Evolutionary conservation across 2,888 invertebrate species (phyloP).

Genomic region (Dascillus cervinus): DNA sequence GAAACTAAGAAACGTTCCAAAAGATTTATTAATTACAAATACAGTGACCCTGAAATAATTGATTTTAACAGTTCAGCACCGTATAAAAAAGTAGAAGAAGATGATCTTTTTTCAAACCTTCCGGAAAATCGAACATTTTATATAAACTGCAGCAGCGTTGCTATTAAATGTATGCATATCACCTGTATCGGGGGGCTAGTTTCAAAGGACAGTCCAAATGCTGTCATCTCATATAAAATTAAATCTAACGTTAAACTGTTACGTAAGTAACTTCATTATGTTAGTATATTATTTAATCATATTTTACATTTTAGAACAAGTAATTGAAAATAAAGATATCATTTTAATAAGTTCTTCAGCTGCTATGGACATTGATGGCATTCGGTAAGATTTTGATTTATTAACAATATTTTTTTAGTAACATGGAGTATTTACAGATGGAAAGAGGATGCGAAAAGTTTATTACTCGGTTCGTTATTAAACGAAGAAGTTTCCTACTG

Average conservation of each 20-base stretch:
- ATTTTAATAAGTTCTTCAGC: slow-evolving; percentile 23
- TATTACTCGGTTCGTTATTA: neutral
- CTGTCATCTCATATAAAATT: slow-evolving; percentile 17
- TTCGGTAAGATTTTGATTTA: too few relatives aligned
- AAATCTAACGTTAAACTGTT: slow-evolving; percentile 17
- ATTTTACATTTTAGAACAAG: slow-evolving; percentile 22
- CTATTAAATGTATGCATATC: slow-evolving; percentile 18
- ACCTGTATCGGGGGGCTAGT: slow-evolving; percentile 19
- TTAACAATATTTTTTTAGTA: too few relatives aligned
- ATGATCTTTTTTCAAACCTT: slow-evolving; percentile 5
- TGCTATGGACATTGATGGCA: too few relatives aligned
- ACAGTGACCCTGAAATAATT: too few relatives aligned
- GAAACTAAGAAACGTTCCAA: slow-evolving; percentile 4
- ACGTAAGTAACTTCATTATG: too few relatives aligned
- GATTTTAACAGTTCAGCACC: too few relatives aligned
- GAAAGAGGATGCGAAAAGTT: too few relatives aligned
- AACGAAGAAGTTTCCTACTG: slow-evolving; percentile 26
- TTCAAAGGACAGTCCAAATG: slow-evolving; percentile 14
- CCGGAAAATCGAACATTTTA: slow-evolving; percentile 8
- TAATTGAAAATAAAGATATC: slow-evolving; percentile 37
- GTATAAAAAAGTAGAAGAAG: too few relatives aligned
- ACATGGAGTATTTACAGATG: too few relatives aligned
- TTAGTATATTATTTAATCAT: slow-evolving; percentile 4
- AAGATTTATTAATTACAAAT: slow-evolving; percentile 2
- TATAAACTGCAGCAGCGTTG: slow-evolving; percentile 10